Evolutionary conservation across 2,888 invertebrate species (phyloP), one percentile per base, ranked within the genome.

Genomic region (Microplitis deprimator): DNA sequence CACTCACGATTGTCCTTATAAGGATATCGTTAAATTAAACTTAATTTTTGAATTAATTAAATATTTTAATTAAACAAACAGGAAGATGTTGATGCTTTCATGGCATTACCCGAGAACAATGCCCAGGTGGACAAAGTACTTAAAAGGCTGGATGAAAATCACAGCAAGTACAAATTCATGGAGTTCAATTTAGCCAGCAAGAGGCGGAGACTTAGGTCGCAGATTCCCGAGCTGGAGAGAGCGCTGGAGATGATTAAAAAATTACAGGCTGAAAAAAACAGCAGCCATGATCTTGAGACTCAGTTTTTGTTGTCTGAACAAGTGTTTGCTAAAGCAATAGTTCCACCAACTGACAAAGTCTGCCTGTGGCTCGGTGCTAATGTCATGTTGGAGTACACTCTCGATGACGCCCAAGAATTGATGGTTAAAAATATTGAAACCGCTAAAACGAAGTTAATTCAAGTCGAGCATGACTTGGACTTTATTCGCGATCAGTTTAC

Each of bases 81-180:
- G 96, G 98, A 98, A 88, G 97, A 99, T 94, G 98, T 99, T 60
- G 97, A 98, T 87, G 93, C 94, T 77, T 99, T 95, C 90, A 97
- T 99, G 97, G 93, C 92, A 79, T 91, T 93, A 84, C 92, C 95
- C 16, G 97, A 96, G 86, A 97, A 97, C 87, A 93, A 93, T 81
- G 94, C 94, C 71, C 94, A 95, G 80, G 96, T 95, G 2, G 97
- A 98, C 85, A 94, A 94, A 88, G 97, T 97, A 16, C 91, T 98
- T 73, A 94, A 94, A 85, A 93, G 92, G 85, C 91, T 98, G 78
- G 98, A 99, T 88, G 98, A 98, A 87, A 96, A 96, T 87, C 97
- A 98, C 91, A 95, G 95, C 79, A 98, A 98, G 92, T 98, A 98
- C 90, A 98, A 98, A 91, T 97, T 97, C 89, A 97, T 99, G 97